A percentile compares a stretch with the other conserved stretches of the same genome.
phyloP scores from a whole-genome alignment of 2,113 vertebrate genomes.

The Geococcyx californianus region DNA sequence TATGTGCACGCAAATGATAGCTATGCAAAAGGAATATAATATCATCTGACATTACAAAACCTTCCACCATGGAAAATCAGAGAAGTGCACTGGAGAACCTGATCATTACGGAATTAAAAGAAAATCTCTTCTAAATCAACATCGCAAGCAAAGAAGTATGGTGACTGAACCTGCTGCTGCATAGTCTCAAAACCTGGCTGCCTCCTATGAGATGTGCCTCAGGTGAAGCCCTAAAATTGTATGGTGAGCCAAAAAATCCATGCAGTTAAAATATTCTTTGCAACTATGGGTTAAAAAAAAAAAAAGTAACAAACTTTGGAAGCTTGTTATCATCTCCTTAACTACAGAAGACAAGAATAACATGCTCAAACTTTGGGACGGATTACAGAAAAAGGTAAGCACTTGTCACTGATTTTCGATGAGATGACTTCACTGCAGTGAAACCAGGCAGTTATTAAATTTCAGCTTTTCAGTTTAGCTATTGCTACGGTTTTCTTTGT shows the following conservation, averaged over 20 bases:
- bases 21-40: constrained; percentile 19
- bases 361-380: not conserved
- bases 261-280: not conserved
- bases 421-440: not conserved
- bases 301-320: not conserved
- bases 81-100: not conserved
- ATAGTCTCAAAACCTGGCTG: not conserved
- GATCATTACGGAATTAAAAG: constrained; percentile 23
- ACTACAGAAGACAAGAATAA: not conserved
- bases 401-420: not conserved
- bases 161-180: not conserved
- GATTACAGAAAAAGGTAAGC: not conserved
- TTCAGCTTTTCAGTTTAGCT: not conserved
- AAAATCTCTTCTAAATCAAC: not conserved
- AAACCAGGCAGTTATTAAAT: not conserved
- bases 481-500: not conserved
- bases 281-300: not conserved
- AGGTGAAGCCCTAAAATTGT: not conserved
- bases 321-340: not conserved
- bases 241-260: not conserved
- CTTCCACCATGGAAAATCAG: not conserved
- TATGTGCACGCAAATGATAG: constrained; percentile 23
- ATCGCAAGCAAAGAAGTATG: not conserved
- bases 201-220: not conserved
- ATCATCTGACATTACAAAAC: constrained; percentile 28